Conservation (phyloP, 2,113 vertebrate species). For the Abramis brama region DNA sequence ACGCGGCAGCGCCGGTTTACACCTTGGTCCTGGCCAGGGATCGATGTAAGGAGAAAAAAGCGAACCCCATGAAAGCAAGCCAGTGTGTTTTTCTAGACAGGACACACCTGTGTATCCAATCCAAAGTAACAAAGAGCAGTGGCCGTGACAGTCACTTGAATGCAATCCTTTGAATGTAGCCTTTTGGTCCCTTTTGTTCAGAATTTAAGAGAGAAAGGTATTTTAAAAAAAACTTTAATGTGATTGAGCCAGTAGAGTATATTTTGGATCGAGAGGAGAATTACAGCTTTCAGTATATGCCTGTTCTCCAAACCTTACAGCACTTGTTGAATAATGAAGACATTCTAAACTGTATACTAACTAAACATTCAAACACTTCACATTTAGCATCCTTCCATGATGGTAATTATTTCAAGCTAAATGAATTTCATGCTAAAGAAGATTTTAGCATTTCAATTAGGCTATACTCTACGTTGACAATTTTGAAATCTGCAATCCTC, state of each 20-base stretch:
- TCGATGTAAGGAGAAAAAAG: too few relatives aligned
- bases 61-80: too few relatives aligned
- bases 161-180: too few relatives aligned
- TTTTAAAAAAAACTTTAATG: slow-evolving; percentile 8
- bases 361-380: neutral
- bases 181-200: neutral
- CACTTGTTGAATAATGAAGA: neutral
- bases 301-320: neutral
- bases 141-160: too few relatives aligned
- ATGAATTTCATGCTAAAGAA: neutral
- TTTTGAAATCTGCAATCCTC: neutral
- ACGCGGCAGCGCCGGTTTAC: too few relatives aligned
- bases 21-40: too few relatives aligned
- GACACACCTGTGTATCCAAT: too few relatives aligned
- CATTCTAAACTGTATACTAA: neutral
- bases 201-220: neutral
- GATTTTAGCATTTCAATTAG: neutral
- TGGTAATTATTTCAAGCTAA: neutral
- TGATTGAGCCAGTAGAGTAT: slow-evolving; percentile 1
- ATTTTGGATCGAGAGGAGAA: neutral
- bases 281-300: neutral
- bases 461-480: neutral
- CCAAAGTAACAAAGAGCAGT: too few relatives aligned
- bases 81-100: too few relatives aligned
- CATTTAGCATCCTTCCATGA: neutral